phyloP scores from a whole-genome alignment of 2,888 invertebrate species.

The Drosophila limbata region DNA sequence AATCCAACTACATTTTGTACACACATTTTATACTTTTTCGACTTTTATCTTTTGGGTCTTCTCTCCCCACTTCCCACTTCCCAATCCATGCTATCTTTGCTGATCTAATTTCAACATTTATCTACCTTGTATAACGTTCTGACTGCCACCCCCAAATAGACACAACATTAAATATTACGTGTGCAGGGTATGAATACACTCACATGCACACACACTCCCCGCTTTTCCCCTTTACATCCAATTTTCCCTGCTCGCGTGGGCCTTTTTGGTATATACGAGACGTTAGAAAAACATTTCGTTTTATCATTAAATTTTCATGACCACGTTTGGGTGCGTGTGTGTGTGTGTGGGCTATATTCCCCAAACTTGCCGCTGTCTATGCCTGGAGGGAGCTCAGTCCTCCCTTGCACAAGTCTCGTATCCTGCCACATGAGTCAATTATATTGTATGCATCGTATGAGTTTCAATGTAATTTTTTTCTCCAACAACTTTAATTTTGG shows the following conservation, averaged over 20 bases:
- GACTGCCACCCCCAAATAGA: constrained; percentile 56
- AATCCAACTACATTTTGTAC: constrained; percentile 7
- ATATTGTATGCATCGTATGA: constrained; percentile 31
- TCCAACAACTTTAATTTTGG: constrained; percentile 71
- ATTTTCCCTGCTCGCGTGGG: constrained; percentile 12
- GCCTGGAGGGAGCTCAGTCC: constrained; percentile 43
- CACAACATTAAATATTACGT: constrained; percentile 63
- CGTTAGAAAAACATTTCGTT: constrained; percentile 77
- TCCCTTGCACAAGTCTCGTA: background rate
- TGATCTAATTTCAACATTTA: constrained; percentile 77
- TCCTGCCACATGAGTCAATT: constrained; percentile 25
- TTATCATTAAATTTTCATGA: constrained; percentile 85
- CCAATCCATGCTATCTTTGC: constrained; percentile 55
- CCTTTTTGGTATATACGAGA: constrained; percentile 52
- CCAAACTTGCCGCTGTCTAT: constrained; percentile 40
- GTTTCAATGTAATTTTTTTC: constrained; percentile 57
- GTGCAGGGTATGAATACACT: constrained; percentile 62
- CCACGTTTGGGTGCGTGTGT: constrained; percentile 63
- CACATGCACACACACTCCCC: background rate
- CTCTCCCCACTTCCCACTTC: constrained; percentile 27
- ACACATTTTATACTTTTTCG: constrained; percentile 4
- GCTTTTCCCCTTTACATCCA: background rate
- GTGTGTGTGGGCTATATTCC: constrained; percentile 16
- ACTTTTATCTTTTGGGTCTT: constrained; percentile 8
- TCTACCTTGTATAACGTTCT: constrained; percentile 64